Percentiles rank a stretch among this genome's conserved stretches.
Conservation (phyloP, 2,797 vertebrate species). For the Catharus ustulatus region DNA sequence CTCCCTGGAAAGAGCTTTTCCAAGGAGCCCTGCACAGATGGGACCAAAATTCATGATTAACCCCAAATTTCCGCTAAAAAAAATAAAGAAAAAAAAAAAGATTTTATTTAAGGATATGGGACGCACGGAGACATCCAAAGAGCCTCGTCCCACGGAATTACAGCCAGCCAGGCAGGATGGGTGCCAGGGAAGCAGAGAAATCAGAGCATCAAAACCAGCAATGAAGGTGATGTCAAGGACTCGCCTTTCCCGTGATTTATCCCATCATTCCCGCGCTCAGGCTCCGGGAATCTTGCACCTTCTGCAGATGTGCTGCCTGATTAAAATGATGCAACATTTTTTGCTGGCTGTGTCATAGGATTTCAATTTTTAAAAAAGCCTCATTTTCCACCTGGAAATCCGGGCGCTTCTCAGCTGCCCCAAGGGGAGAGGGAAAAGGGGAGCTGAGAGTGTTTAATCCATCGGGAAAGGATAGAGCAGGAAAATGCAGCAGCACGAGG, state of each 20-base stretch:
- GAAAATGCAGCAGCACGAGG: neutral
- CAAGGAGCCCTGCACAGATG: neutral
- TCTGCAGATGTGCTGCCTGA: slow-evolving; percentile 47
- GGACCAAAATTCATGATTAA: neutral
- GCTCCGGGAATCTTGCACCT: slow-evolving; percentile 58
- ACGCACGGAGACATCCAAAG: neutral
- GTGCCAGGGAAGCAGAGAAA: neutral
- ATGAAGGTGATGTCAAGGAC: slow-evolving; percentile 48
- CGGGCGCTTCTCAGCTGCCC: neutral
- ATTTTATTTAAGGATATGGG: neutral
- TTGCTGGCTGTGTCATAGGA: neutral
- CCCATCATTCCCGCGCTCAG: neutral
- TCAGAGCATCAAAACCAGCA: neutral
- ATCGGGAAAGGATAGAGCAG: neutral
- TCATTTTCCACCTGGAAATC: neutral
- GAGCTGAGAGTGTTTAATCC: neutral
- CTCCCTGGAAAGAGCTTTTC: neutral
- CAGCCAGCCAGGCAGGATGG: neutral
- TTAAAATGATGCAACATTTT: slow-evolving; percentile 37
- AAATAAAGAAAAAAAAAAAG: neutral
- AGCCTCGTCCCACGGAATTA: neutral
- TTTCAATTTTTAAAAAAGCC: neutral
- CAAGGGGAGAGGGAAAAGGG: neutral
- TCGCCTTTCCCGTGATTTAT: slow-evolving; percentile 6
- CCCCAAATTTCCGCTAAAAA: neutral